A percentile compares a stretch with the other conserved stretches of the same genome.
phyloP scores from a whole-genome alignment of 2,888 invertebrate genomes.

The Anagyrus pseudococci region DNA sequence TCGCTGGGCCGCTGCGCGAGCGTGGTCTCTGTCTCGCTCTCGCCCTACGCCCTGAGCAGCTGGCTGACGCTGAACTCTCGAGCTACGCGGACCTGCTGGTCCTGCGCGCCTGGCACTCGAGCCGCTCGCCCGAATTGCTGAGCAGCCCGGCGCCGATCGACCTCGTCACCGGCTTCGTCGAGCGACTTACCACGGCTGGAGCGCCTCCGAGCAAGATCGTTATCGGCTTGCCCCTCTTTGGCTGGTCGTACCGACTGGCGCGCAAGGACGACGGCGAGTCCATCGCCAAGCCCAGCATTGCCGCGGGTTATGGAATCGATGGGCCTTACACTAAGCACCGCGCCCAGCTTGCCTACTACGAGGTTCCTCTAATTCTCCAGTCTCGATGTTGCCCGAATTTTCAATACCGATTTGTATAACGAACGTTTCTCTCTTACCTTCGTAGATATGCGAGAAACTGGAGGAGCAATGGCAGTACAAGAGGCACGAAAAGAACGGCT shows the following conservation, averaged over 20 bases:
- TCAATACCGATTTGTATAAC: not conserved
- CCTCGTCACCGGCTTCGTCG: conserved; percentile 43
- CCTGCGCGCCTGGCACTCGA: conserved; percentile 69
- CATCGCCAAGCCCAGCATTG: conserved; percentile 33
- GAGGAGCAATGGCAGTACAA: conserved; percentile 66
- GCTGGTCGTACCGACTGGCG: conserved; percentile 73
- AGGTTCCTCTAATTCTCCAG: conserved; percentile 63
- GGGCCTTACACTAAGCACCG: conserved; percentile 72
- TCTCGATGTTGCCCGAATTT: not conserved
- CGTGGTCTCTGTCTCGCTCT: conserved; percentile 68
- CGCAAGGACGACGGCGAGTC: conserved; percentile 67
- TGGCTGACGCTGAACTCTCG: conserved; percentile 69
- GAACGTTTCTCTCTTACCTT: too few relatives aligned
- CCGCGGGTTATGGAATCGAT: conserved; percentile 70
- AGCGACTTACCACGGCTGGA: conserved; percentile 62
- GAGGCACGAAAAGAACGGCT: conserved; percentile 68
- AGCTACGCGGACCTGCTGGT: conserved; percentile 72
- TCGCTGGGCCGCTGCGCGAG: conserved; percentile 65
- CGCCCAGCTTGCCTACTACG: conserved; percentile 76
- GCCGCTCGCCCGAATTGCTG: conserved; percentile 44
- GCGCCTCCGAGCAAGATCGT: conserved; percentile 73
- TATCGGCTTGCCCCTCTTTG: conserved; percentile 77
- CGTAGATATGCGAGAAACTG: conserved; percentile 67
- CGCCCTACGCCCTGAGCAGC: conserved; percentile 70
- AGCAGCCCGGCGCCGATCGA: conserved; percentile 52